phyloP scores from a whole-genome alignment of 92 coral and sea anemone species.

The Galaxea fascicularis region DNA sequence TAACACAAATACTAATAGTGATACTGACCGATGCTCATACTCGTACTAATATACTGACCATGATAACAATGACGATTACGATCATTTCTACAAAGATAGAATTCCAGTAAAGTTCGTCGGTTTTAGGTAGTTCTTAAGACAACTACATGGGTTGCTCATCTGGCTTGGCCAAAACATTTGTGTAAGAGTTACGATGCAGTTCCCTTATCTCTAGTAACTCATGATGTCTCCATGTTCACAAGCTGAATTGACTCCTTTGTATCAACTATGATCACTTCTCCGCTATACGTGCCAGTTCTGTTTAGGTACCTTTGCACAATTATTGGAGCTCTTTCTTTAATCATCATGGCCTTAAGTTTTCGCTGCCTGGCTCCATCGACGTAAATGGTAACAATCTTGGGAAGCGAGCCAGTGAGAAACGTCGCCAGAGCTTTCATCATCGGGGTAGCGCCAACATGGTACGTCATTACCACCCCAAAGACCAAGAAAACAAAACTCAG shows the following conservation, averaged over 20 bases:
- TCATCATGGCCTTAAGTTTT: neutral
- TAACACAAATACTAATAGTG: too few relatives aligned
- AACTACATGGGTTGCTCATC: too few relatives aligned
- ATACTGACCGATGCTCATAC: too few relatives aligned
- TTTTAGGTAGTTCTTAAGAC: too few relatives aligned
- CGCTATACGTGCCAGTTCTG: neutral
- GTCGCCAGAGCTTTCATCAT: neutral
- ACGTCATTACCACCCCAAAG: conserved; percentile 10
- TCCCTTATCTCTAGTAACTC: neutral
- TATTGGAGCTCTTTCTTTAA: neutral
- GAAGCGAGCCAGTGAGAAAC: conserved; percentile 24
- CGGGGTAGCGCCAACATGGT: neutral
- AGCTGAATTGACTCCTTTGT: neutral
- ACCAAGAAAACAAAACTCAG: conserved; percentile 15
- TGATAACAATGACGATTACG: too few relatives aligned
- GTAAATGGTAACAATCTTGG: conserved; percentile 14
- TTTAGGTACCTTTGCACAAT: conserved; percentile 9
- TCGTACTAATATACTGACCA: too few relatives aligned
- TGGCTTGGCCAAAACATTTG: too few relatives aligned
- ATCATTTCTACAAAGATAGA: too few relatives aligned
- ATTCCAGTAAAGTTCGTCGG: too few relatives aligned
- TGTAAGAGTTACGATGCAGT: too few relatives aligned
- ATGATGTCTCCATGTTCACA: neutral
- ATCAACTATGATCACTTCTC: neutral
- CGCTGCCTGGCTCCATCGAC: neutral